Conservation (phyloP, 2,888 invertebrate species). For the Coenonympha glycerion region DNA sequence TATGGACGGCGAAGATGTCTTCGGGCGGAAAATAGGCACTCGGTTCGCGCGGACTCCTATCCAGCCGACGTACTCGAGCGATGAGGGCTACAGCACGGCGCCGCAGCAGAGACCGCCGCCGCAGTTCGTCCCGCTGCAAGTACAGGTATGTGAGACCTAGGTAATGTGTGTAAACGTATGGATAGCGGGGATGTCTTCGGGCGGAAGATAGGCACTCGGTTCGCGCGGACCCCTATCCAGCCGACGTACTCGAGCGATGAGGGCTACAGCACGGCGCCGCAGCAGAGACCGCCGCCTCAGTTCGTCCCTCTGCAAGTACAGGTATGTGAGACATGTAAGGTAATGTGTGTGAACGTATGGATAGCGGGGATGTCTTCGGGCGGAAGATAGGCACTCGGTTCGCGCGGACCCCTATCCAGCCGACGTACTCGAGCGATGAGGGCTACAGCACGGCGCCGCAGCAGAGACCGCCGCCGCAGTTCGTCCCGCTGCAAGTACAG, state of each 20-base stretch:
- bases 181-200: background rate
- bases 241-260: slow-evolving; percentile 71
- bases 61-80: slow-evolving; percentile 64
- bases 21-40: slow-evolving; percentile 80
- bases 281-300: slow-evolving; percentile 28
- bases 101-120: slow-evolving; percentile 33
- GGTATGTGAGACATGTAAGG: background rate
- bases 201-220: background rate
- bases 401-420: slow-evolving; percentile 44
- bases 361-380: slow-evolving; percentile 88
- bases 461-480: slow-evolving; percentile 26
- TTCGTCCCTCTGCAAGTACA: slow-evolving; percentile 4
- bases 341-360: slow-evolving; percentile 80
- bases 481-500: background rate
- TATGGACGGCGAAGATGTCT: slow-evolving; percentile 89
- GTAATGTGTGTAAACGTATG: too few relatives aligned
- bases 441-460: slow-evolving; percentile 64
- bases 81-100: slow-evolving; percentile 69
- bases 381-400: slow-evolving; percentile 77
- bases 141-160: background rate
- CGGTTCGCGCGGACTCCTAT: slow-evolving; percentile 48
- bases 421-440: slow-evolving; percentile 69
- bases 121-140: slow-evolving; percentile 13
- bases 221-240: slow-evolving; percentile 41
- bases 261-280: slow-evolving; percentile 64